Evolutionary conservation across 2,113 vertebrate species (phyloP).

Genomic region (Orientallactaga bullata): DNA sequence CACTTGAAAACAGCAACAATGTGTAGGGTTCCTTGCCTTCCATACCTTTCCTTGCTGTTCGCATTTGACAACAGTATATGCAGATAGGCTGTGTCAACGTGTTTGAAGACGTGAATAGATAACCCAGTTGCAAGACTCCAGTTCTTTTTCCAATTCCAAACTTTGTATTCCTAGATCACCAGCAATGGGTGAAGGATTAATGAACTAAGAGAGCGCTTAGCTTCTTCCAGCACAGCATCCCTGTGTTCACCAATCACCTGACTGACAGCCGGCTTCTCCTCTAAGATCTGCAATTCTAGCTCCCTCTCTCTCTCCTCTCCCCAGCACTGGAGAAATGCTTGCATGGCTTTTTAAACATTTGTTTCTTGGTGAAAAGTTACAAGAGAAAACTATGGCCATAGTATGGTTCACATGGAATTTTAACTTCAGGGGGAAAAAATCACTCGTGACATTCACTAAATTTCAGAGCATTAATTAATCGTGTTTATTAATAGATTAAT

Average conservation of each 20-base stretch:
- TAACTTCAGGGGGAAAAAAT: conserved; percentile 30
- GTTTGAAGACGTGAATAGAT: not conserved
- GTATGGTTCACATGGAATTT: not conserved
- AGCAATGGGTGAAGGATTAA: not conserved
- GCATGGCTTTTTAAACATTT: conserved; percentile 7
- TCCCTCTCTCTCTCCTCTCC: not conserved
- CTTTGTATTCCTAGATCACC: conserved; percentile 20
- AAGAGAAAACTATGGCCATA: not conserved
- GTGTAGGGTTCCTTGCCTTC: not conserved
- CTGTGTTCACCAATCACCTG: not conserved
- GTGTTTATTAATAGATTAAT: conserved; percentile 41
- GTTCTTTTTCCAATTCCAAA: not conserved
- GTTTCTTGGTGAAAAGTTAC: conserved; percentile 42
- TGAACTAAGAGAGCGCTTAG: not conserved
- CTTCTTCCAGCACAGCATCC: not conserved
- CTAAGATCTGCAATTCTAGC: not conserved
- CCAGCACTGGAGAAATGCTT: conserved; percentile 12
- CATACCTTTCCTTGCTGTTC: not conserved
- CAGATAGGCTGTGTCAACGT: conserved; percentile 9
- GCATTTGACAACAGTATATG: not conserved
- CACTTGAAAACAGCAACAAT: not conserved
- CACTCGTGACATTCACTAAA: not conserved
- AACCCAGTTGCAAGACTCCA: not conserved
- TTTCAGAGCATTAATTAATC: not conserved
- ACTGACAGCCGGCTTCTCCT: conserved; percentile 17